A percentile compares a stretch with the other conserved stretches of the same genome.
Evolutionary conservation across 2,888 invertebrate species (phyloP).

Genomic region (Notocelia uddmanniana): DNA sequence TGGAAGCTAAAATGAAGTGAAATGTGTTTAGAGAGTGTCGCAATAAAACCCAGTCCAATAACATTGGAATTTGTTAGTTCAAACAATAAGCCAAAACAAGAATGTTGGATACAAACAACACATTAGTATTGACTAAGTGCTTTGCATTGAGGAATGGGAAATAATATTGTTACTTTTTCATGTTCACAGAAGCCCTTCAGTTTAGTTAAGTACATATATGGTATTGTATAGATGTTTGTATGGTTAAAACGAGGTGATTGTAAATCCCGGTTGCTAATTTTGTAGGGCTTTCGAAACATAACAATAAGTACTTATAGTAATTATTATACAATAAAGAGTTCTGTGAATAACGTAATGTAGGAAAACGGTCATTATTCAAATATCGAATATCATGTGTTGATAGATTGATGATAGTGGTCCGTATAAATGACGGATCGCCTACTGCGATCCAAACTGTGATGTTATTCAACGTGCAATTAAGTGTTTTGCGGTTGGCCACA

Average conservation of each 20-base stretch:
- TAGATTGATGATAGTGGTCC: conserved; percentile 65
- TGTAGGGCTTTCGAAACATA: conserved; percentile 23
- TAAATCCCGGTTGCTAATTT: conserved; percentile 29
- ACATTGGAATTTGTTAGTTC: conserved; percentile 39
- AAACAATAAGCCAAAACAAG: conserved; percentile 44
- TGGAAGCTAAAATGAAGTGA: conserved; percentile 1
- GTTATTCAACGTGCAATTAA: conserved; percentile 73
- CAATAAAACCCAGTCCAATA: conserved; percentile 26
- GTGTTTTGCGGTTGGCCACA: conserved; percentile 62
- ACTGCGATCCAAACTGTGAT: conserved; percentile 64
- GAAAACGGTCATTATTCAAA: conserved; percentile 30
- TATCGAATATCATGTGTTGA: conserved; percentile 50
- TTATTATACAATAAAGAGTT: conserved; percentile 19
- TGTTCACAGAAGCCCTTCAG: conserved; percentile 50
- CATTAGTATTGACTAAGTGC: conserved; percentile 51
- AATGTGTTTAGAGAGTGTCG: not conserved
- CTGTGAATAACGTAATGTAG: conserved; percentile 20
- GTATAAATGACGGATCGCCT: conserved; percentile 60
- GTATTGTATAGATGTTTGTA: conserved; percentile 18
- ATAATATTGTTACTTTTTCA: conserved; percentile 58
- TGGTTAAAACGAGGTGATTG: conserved; percentile 23
- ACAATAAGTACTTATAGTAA: conserved; percentile 18
- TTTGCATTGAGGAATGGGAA: conserved; percentile 53
- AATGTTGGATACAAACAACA: conserved; percentile 52
- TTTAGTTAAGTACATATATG: conserved; percentile 34